Percentiles rank a stretch among this genome's conserved stretches.
Evolutionary conservation across 1,140 invertebrate species (phyloP).

Genomic region (Brachionus sp.): DNA sequence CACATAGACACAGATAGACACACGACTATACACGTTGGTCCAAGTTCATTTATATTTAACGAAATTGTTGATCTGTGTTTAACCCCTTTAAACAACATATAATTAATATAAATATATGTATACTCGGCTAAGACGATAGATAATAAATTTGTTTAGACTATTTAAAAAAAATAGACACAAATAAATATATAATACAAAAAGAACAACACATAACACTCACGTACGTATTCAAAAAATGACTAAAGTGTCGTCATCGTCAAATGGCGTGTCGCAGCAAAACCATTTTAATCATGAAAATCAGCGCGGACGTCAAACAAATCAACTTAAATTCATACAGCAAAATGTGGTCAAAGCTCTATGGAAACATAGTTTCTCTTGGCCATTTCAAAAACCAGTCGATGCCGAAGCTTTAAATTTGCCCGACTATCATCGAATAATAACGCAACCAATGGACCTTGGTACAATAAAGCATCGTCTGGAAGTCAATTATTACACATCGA

Average conservation of each 20-base stretch:
- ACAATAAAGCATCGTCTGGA: constrained; percentile 96
- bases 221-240: neutral
- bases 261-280: neutral
- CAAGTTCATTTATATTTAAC: neutral
- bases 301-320: constrained; percentile 37
- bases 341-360: neutral
- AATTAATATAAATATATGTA: constrained; percentile 13
- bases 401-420: constrained; percentile 83
- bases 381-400: constrained; percentile 98
- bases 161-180: neutral
- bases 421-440: constrained; percentile 98
- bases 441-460: constrained; percentile 98
- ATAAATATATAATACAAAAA: neutral
- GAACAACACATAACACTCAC: neutral
- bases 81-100: neutral
- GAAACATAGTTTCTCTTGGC: constrained; percentile 82
- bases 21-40: neutral
- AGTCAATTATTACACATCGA: constrained; percentile 80
- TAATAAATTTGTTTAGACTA: neutral
- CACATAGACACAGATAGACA: neutral
- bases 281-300: neutral
- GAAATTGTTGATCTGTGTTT: neutral
- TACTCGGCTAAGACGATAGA: neutral
- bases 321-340: constrained; percentile 35
- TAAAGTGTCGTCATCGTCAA: neutral